Percentiles rank a stretch among this genome's conserved stretches.
Conservation (phyloP, 1,140 invertebrate genomes). For the Cydia strobilella region DNA sequence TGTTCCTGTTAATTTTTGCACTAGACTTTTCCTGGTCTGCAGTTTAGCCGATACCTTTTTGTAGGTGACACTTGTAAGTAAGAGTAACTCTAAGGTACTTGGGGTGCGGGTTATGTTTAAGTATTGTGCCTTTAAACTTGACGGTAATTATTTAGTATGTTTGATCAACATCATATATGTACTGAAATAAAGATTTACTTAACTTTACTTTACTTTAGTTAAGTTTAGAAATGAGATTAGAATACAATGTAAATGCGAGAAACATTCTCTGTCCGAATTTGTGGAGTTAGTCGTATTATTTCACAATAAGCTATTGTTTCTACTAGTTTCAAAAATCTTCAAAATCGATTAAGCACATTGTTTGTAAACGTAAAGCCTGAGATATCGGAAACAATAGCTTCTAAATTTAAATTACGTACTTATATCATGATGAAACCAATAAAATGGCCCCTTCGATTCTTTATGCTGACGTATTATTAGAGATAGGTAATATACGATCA, state of each 20-base stretch:
- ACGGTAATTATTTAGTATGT: too few species aligned
- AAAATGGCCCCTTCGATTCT: neutral
- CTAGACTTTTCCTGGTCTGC: too few species aligned
- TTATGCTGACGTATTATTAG: neutral
- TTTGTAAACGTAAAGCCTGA: slow-evolving; percentile 1
- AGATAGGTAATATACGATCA: slow-evolving; percentile 5
- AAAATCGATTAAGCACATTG: slow-evolving; percentile 10
- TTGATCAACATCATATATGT: too few species aligned
- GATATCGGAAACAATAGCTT: slow-evolving; percentile 35
- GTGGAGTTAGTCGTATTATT: neutral
- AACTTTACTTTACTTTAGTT: too few species aligned
- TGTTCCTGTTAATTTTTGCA: too few species aligned
- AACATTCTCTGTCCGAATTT: neutral
- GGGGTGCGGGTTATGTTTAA: too few species aligned
- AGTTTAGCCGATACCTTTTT: too few species aligned
- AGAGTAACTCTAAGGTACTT: too few species aligned
- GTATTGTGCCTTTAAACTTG: too few species aligned
- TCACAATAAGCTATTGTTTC: slow-evolving; percentile 1
- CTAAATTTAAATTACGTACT: neutral
- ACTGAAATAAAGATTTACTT: too few species aligned
- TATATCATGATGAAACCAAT: slow-evolving; percentile 2
- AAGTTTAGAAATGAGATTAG: neutral
- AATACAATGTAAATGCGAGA: neutral
- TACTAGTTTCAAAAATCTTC: slow-evolving; percentile 2
- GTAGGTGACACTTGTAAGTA: too few species aligned